Base-by-base conservation (phyloP, 2,797 vertebrate species). In the Pitangus sulphuratus region DNA sequence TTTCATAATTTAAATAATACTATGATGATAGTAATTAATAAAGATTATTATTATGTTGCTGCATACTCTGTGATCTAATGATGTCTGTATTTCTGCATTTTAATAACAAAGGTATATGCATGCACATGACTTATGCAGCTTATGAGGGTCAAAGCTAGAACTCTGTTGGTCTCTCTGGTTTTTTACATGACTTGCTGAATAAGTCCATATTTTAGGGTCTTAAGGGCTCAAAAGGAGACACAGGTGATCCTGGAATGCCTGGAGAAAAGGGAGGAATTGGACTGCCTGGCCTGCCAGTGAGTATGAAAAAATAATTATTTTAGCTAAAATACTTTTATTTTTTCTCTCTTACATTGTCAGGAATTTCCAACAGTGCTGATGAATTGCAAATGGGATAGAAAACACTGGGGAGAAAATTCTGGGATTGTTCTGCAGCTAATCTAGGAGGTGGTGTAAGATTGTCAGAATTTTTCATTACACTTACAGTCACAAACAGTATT, bases 221-320 rank as follows among this genome's bases (percentile, higher is more conserved):
- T 95, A 99, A 99, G 98, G 99, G 99, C 50, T 99, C 99, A 51
- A 99, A 99, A 95, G 99, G 99, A 89, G 99, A 99, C 90, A 97
- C 98, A 96, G 99, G 99, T 86, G 99, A 99, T 96, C 97, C 99
- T 21, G 99, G 99, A 71, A 97, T 98, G 45, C 98, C 99, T 64
- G 99, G 99, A 82, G 99, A 99, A 70, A 99, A 99, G 96, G 99
- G 99, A 97, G 90, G 98, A 77, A 98, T 99, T 47, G 99, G 99
- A 90, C 98, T 99, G 87, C 98, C 99, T 37, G 99, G 99, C 7
- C 97, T 99, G 76, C 99, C 99, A 93, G 99, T 99, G 98, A 98
- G 99, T 98, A 95, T 89, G 33, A 92, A 74, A 92, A 87, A 10
- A 17, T 17, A 47, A 56, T 39, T 19, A 7, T 87, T 91, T 68